A percentile compares a stretch with the other conserved stretches of the same genome.
phyloP scores from a whole-genome alignment of 2,888 invertebrate species.

The Portevinia maculata region DNA sequence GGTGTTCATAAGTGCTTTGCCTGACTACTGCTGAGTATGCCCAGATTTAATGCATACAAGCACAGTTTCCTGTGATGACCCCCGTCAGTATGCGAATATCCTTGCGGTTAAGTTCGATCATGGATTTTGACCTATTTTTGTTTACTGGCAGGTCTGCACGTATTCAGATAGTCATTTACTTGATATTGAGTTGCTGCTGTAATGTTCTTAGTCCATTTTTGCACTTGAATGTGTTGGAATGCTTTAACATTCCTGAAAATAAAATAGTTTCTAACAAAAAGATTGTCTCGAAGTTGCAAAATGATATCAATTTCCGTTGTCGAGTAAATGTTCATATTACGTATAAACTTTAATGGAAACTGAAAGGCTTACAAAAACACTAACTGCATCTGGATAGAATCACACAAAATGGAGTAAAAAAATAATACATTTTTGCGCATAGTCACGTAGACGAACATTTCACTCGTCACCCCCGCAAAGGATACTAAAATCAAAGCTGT shows the following conservation, averaged over 20 bases:
- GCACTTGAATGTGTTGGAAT: background rate
- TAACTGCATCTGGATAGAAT: background rate
- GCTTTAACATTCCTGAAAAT: background rate
- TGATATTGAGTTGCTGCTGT: no score
- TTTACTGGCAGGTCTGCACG: no score
- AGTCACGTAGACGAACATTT: slow-evolving; percentile 13
- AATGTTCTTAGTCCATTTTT: no score
- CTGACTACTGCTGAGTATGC: no score
- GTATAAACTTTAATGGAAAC: slow-evolving; percentile 4
- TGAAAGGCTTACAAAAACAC: background rate
- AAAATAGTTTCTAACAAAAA: background rate
- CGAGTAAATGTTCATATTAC: slow-evolving; percentile 37
- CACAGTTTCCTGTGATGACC: no score
- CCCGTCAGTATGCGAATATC: no score
- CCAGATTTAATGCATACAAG: no score
- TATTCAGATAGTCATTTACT: no score
- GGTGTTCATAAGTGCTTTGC: no score
- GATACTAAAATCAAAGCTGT: slow-evolving; percentile 62
- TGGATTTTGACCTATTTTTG: no score
- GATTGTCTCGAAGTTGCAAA: background rate
- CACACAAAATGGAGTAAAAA: slow-evolving; percentile 55
- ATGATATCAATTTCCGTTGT: slow-evolving; percentile 51
- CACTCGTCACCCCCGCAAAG: slow-evolving; percentile 8
- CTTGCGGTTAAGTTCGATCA: no score
- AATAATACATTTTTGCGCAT: slow-evolving; percentile 52